Conservation (phyloP, 2,797 vertebrate genomes). For the Trichosurus vulpecula region DNA sequence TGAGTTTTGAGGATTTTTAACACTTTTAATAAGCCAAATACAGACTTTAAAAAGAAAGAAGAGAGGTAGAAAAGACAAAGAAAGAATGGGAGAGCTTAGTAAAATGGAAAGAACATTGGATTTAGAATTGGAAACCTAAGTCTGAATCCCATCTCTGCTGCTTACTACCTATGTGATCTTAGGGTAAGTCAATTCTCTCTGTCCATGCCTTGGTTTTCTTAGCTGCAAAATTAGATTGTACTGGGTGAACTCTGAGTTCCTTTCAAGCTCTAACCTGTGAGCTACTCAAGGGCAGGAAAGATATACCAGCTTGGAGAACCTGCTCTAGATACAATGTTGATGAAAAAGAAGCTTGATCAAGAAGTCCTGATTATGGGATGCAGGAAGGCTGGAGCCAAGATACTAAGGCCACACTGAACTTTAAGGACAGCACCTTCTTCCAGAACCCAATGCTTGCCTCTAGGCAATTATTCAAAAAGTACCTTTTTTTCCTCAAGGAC, state of each 20-base stretch:
- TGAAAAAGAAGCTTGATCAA: neutral
- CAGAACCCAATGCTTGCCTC: conserved; percentile 49
- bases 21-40: neutral
- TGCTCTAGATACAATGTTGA: conserved; percentile 30
- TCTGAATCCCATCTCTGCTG: neutral
- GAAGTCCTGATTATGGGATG: neutral
- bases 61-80: neutral
- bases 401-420: conserved; percentile 13
- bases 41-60: neutral
- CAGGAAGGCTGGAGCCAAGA: conserved; percentile 40
- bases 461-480: conserved; percentile 12
- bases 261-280: neutral
- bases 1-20: neutral
- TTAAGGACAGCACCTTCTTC: conserved; percentile 39
- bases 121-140: neutral
- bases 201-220: neutral
- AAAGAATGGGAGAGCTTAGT: neutral
- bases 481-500: neutral
- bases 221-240: neutral
- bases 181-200: neutral
- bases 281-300: neutral
- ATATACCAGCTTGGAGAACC: conserved; percentile 41
- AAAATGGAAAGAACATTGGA: neutral
- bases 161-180: neutral
- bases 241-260: neutral